Conservation (phyloP, 2,113 vertebrate genomes). For the Cervus canadensis region DNA sequence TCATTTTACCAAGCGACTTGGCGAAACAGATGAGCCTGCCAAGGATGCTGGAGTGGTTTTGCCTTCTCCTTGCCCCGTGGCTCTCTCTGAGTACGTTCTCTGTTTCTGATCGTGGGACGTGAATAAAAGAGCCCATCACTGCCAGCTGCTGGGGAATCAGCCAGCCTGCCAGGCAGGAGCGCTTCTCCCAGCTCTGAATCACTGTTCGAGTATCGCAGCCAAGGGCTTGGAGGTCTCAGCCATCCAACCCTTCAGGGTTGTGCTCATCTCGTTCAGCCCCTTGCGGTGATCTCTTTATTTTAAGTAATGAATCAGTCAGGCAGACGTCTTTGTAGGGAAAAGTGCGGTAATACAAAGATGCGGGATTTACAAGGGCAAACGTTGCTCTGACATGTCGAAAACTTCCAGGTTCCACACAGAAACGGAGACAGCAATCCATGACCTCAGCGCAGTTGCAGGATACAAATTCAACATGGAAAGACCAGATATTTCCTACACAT, state of each 20-base stretch:
- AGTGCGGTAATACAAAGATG: neutral
- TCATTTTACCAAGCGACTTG: conserved; percentile 14
- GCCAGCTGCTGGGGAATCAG: conserved; percentile 60
- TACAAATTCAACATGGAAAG: neutral
- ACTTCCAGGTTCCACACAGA: neutral
- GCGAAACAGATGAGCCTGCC: neutral
- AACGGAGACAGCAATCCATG: neutral
- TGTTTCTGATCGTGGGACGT: neutral
- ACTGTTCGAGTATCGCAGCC: neutral
- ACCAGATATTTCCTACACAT: neutral
- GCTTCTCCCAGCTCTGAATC: accelerated
- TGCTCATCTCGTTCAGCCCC: neutral
- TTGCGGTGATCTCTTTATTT: conserved; percentile 24
- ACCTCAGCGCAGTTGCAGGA: neutral
- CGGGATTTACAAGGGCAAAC: neutral
- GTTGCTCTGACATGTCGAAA: neutral
- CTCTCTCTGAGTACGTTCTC: neutral
- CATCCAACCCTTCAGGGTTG: neutral
- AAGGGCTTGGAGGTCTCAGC: neutral
- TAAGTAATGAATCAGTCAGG: neutral
- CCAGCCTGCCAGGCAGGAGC: neutral
- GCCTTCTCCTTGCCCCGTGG: neutral
- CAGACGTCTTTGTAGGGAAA: neutral
- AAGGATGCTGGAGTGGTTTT: neutral
- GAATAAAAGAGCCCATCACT: conserved; percentile 50